Evolutionary conservation across 53 echinoderm and acorn worm genomes (phyloP), one percentile per base, ranked within the genome.

Genomic region (Arbacia lixula): DNA sequence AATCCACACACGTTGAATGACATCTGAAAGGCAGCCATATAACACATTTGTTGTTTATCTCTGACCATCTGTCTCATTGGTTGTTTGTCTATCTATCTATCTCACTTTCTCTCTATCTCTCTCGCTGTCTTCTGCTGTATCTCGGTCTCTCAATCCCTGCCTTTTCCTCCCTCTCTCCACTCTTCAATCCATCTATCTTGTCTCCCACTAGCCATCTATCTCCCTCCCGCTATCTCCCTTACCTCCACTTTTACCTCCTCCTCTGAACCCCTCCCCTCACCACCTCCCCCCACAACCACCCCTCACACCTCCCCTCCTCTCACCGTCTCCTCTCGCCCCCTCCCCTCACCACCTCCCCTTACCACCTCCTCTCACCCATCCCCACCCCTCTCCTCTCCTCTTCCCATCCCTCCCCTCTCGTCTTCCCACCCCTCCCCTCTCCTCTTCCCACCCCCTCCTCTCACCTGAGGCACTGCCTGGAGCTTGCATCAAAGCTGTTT

Each of bases 381-480:
- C 46, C 46, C 46, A 8, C 46, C 14, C 46, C 46, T 46, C 46
- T 46, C 14, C 14, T 8, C 46, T 14, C 14, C 14, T 46, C 46
- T 46, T 14, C 46, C 46, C 46, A 8, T 46, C 46, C 14, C 46
- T 14, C 14, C 46, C 46, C 14, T 14, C 46, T 46, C 46, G 8
- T 46, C 46, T 46, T 46, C 46, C 46, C 8, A 8, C 14, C 14
- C 46, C 46, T 46, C 8, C n/a, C n/a, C 14, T 46, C 8, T 10
- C 14, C 46, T 46, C 46, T 14, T 46, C 14, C 46, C 14, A 46
- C 46, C 14, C 14, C 8, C 8, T 10, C 46, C 5, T 16, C 72
- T 53, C 77, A 92, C 92, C 56, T 86, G 14, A 91, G 40, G 34
- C 91, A 91, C 30, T 88, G 84, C 42, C 77, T 80, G 42, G 46